Evolutionary conservation across 2,888 invertebrate genomes (phyloP), one percentile per base, ranked within the genome.

Genomic region (Eilema depressum): DNA sequence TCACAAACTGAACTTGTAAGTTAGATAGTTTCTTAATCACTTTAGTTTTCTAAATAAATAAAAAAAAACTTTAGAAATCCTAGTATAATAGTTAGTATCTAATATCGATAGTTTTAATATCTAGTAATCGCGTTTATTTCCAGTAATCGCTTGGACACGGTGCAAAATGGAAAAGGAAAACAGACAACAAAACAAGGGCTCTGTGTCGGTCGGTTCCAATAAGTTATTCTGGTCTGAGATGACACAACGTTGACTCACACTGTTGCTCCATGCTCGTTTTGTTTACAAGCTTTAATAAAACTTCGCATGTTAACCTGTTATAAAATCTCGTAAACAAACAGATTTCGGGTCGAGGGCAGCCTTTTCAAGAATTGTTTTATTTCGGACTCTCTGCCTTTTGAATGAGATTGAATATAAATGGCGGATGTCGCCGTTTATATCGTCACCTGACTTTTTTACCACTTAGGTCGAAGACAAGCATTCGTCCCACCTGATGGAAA

Each of bases 191-290:
- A 78, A 75, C 75, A 59, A 33, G 66, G 41, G 53, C 60, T 69
- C 47, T 41, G 75, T 60, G 77, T 57, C 71, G 72, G 77, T 71
- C 67, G 74, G 75, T 76, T 77, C 76, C 79, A 74, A 67, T 74
- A 76, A 81, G 88, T 86, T 89, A 91, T 89, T 90, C 82, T 85
- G 78, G 83, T 80, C 75, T 70, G 63, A 73, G 76, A 85, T 88
- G 89, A 90, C 89, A 88, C 86, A 86, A 86, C 84, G 78, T 85
- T 89, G 88, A 90, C 86, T 89, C 90, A 87, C 73, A 61, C 63
- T 33, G 68, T 63, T 71, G 37, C 59, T 37, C 72, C 66, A 57
- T 56, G 61, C 23, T 53, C 28, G 37, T 59, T 37, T 37, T 59
- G 33, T n/a, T 62, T 47, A 64, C 47, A 64, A 41, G 63, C 23